Base-by-base conservation (phyloP, 1,140 invertebrate species). In the Drosophila paulistorum region DNA sequence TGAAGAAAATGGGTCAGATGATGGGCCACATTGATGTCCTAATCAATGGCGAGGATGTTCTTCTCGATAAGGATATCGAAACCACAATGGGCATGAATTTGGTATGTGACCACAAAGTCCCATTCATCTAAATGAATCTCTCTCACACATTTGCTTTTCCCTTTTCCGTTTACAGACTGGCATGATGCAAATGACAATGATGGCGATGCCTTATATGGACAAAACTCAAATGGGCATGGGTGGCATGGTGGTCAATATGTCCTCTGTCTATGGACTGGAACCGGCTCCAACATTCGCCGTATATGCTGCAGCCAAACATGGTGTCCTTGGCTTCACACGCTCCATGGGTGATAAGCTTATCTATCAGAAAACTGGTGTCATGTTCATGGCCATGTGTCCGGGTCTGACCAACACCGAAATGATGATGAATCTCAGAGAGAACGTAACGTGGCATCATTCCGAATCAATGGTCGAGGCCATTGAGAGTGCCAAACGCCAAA, bases 191-290 rank as follows among this genome's bases (percentile, higher is more conserved):
- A 71, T 83, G 57, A 91, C 85, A 0, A 62, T 91, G 70, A 33
- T 63, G 64, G 68, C 74, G 0, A 79, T 91, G 79, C 84, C 80
- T 0, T 89, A 79, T 7, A 94, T 95, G 94, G 93, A 94, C 41
- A 94, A 93, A 77, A 92, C 94, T 35, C 93, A 94, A 61, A 93
- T 93, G 51, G 94, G 94, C 1, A 86, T 91, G 23, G 95, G 95
- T 62, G 95, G 94, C 42, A 93, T 94, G 30, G 93, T 96, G 17
- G 93, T 95, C 2, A 96, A 95, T 62, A 83, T 95, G 26, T 93
- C 94, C 14, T 95, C 95, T 3, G 93, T 95, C 65, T 92, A 93
- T 72, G 95, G 95, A 41, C 90, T 94, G 62, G 79, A 92, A 45
- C 90, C 90, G 0, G 58, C 84, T 2, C 85, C 86, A 30, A 74